phyloP scores from a whole-genome alignment of 92 coral and sea anemone genomes.

The Pocillopora grandis region DNA sequence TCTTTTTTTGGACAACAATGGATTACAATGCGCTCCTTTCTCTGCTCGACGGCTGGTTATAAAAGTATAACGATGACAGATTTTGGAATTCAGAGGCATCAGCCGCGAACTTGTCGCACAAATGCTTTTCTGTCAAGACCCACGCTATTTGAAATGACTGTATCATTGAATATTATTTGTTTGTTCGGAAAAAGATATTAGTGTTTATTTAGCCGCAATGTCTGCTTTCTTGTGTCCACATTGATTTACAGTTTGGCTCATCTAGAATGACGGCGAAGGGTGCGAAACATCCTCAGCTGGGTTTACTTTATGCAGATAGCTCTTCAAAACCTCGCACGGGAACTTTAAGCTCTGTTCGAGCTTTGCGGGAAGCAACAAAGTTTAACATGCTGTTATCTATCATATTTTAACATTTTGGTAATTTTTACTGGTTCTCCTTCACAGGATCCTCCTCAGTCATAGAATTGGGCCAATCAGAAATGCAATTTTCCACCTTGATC shows the following conservation, averaged over 20 bases:
- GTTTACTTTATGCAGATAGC: conserved; percentile 36
- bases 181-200: conserved; percentile 38
- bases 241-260: conserved; percentile 18
- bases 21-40: conserved; percentile 13
- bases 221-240: conserved; percentile 18
- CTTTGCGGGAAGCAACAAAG: background rate
- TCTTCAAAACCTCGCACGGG: conserved; percentile 27
- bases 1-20: conserved; percentile 3
- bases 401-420: background rate
- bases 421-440: background rate
- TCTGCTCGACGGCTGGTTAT: background rate
- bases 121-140: background rate
- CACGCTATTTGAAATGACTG: conserved; percentile 1
- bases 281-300: conserved; percentile 23
- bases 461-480: background rate
- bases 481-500: background rate
- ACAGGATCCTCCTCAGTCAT: background rate
- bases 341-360: background rate
- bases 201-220: conserved; percentile 37
- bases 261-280: conserved; percentile 15
- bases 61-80: background rate
- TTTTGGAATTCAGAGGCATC: background rate
- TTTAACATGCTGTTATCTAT: background rate
- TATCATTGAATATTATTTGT: conserved; percentile 37
- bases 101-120: background rate